A percentile compares a stretch with the other conserved stretches of the same genome.
Evolutionary conservation across 2,797 vertebrate genomes (phyloP).

Genomic region (Melanotaenia pygmaea): DNA sequence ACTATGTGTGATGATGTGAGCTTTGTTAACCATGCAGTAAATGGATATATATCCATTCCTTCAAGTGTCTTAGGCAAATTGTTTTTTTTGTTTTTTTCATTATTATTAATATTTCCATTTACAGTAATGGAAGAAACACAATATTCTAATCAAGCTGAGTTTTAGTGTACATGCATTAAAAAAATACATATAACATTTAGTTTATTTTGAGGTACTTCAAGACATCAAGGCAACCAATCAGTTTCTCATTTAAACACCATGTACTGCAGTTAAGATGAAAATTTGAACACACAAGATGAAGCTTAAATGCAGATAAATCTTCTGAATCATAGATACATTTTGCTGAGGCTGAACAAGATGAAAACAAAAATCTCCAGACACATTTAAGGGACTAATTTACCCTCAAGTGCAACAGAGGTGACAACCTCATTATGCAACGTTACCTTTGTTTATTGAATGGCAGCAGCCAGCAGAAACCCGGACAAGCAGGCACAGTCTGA

Average conservation of each 20-base stretch:
- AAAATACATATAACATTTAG: not conserved
- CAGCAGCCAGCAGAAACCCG: not conserved
- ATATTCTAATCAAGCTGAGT: not conserved
- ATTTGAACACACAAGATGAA: not conserved
- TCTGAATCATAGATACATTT: not conserved
- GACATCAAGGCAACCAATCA: not conserved
- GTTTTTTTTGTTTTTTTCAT: constrained; percentile 6
- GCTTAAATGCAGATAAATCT: not conserved
- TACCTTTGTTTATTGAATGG: not conserved
- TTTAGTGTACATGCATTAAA: not conserved
- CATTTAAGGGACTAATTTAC: not conserved
- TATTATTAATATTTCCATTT: not conserved
- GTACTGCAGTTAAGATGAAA: not conserved
- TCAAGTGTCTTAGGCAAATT: constrained; percentile 3
- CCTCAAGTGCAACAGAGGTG: not conserved
- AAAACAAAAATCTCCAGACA: not conserved
- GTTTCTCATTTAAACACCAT: not conserved
- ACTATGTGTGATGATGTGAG: constrained; percentile 46
- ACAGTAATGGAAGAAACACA: not conserved
- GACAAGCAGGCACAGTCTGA: not conserved
- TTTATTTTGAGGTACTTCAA: not conserved
- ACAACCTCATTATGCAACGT: not conserved
- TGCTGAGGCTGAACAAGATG: not conserved
- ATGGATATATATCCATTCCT: constrained; percentile 8
- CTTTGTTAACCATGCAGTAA: constrained; percentile 21